Percentiles rank a stretch among this genome's conserved stretches.
Evolutionary conservation across 92 coral and sea anemone genomes (phyloP).

Genomic region (Porites cylindrica): DNA sequence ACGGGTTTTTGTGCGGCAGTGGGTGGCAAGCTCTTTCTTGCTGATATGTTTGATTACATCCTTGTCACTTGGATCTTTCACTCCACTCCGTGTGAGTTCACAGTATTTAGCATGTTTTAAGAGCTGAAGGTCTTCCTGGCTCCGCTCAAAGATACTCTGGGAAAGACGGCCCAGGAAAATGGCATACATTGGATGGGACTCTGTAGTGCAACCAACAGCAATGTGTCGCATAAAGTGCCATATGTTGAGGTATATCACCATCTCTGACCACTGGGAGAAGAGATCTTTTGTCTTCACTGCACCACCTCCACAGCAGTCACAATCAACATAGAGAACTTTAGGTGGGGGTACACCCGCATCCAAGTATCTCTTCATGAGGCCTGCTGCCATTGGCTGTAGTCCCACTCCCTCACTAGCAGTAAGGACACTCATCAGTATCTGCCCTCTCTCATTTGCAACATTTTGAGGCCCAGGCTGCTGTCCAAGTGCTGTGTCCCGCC

Average conservation of each 20-base stretch:
- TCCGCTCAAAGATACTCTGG: constrained; percentile 65
- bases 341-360: constrained; percentile 45
- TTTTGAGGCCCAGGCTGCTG: constrained; percentile 77
- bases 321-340: constrained; percentile 44
- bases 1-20: constrained; percentile 62
- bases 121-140: constrained; percentile 39
- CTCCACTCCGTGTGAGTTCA: constrained; percentile 12
- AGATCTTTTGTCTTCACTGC: constrained; percentile 24
- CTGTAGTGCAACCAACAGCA: constrained; percentile 68
- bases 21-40: constrained; percentile 61
- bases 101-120: constrained; percentile 38
- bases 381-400: constrained; percentile 45
- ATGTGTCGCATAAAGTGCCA: constrained; percentile 71
- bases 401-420: constrained; percentile 72
- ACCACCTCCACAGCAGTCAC: constrained; percentile 62
- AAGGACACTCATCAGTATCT: constrained; percentile 62
- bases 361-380: constrained; percentile 44
- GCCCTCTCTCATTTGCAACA: constrained; percentile 73
- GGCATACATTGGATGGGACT: constrained; percentile 66
- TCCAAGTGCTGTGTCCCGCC: constrained; percentile 51
- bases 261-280: constrained; percentile 37
- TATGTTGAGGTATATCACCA: constrained; percentile 47
- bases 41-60: constrained; percentile 21
- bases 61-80: constrained; percentile 24
- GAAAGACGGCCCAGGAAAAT: constrained; percentile 62